Evolutionary conservation across 2,113 vertebrate species (phyloP).

Genomic region (Paratilapia polleni): DNA sequence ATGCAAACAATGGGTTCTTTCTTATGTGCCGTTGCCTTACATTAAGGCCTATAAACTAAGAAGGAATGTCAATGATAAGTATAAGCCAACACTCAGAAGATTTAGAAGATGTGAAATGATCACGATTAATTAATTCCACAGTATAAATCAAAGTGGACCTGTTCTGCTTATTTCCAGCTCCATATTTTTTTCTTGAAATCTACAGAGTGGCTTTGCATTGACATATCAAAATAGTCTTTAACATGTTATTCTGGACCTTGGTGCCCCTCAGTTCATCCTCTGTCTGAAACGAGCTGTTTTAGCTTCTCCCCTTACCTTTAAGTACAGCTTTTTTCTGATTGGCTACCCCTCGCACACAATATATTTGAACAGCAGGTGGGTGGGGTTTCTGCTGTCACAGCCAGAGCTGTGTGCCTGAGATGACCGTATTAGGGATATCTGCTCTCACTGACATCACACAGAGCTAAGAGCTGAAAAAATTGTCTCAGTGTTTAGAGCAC

Average conservation of each 20-base stretch:
- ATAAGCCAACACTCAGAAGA: background rate
- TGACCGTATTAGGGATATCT: background rate
- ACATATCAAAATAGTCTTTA: background rate
- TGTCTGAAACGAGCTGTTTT: background rate
- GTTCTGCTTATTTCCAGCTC: background rate
- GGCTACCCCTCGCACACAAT: background rate
- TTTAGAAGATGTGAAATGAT: too few relatives aligned
- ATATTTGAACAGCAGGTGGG: background rate
- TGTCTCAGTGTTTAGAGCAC: background rate
- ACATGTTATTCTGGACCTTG: too few relatives aligned
- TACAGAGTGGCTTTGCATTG: background rate
- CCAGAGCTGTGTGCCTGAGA: background rate
- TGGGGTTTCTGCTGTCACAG: background rate
- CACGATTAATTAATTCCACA: background rate
- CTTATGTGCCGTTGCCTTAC: background rate
- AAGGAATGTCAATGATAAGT: background rate
- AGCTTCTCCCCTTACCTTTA: background rate
- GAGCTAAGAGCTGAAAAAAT: background rate
- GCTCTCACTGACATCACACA: background rate
- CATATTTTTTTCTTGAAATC: too few relatives aligned
- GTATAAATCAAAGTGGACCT: background rate
- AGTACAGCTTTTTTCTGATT: background rate
- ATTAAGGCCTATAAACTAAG: background rate
- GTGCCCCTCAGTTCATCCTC: background rate
- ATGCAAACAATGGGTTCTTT: background rate